Conservation (phyloP, 2,113 vertebrate species). For the Loxodonta africana region DNA sequence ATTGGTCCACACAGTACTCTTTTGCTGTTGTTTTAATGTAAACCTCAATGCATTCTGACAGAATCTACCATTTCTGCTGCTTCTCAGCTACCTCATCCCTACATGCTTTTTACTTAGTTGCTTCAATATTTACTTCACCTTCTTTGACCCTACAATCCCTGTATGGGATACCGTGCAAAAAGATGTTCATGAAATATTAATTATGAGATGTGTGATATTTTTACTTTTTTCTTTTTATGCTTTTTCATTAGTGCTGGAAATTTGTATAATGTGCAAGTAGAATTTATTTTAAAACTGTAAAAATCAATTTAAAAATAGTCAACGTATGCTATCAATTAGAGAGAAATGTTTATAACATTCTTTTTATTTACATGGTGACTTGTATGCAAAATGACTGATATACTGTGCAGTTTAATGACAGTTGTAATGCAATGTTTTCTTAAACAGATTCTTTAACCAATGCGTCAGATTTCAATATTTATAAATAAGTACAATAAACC, state of each 20-base stretch:
- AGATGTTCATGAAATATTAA: neutral
- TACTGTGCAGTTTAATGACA: neutral
- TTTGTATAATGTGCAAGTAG: neutral
- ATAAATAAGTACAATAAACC: neutral
- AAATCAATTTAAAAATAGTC: conserved; percentile 8
- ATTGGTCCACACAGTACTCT: neutral
- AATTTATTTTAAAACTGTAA: conserved; percentile 24
- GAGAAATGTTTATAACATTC: neutral
- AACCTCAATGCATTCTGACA: fast-evolving
- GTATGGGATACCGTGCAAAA: neutral
- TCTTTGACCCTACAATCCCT: no score
- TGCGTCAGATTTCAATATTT: neutral
- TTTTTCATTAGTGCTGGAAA: neutral
- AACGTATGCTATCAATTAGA: conserved; percentile 18
- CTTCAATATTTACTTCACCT: neutral
- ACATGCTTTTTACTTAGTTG: neutral
- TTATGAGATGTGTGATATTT: neutral
- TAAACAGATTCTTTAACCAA: conserved; percentile 49
- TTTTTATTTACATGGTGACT: neutral
- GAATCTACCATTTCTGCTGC: neutral
- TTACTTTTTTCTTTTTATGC: neutral
- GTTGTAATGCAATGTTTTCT: conserved; percentile 11
- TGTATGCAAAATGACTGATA: neutral
- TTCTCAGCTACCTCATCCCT: neutral
- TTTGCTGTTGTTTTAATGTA: neutral